Evolutionary conservation across 2,113 vertebrate species (phyloP).

Genomic region (Theristicus caerulescens): DNA sequence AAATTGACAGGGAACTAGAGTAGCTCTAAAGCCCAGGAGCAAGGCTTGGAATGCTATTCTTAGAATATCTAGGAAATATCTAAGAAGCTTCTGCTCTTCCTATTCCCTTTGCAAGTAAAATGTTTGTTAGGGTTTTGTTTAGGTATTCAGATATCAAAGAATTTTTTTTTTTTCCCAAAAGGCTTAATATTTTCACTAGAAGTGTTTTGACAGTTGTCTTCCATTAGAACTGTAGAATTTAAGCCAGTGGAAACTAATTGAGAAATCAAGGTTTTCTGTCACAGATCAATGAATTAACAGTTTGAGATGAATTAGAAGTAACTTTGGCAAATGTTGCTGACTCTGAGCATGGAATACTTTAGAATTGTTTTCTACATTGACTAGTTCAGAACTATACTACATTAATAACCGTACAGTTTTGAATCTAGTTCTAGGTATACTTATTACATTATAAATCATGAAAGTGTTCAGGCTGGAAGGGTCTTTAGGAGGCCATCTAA

Average conservation of each 20-base stretch:
- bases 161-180: not conserved
- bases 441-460: not conserved
- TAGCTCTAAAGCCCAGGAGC: not conserved
- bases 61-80: not conserved
- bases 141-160: not conserved
- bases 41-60: slow-evolving; percentile 17
- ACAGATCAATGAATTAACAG: not conserved
- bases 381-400: not conserved
- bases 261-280: not conserved
- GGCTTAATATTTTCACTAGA: not conserved
- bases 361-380: not conserved
- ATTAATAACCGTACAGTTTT: not conserved
- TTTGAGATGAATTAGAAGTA: not conserved
- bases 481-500: not conserved
- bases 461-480: not conserved
- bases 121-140: not conserved
- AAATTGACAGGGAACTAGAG: not conserved
- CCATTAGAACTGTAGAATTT: not conserved
- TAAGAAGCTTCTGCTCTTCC: not conserved
- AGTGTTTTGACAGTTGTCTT: not conserved
- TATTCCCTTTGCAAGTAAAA: not conserved
- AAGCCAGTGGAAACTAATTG: not conserved
- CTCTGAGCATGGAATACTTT: not conserved
- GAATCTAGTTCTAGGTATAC: not conserved
- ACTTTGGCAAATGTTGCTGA: not conserved